Conservation (phyloP, 2,113 vertebrate species). For the Galeopterus variegatus region DNA sequence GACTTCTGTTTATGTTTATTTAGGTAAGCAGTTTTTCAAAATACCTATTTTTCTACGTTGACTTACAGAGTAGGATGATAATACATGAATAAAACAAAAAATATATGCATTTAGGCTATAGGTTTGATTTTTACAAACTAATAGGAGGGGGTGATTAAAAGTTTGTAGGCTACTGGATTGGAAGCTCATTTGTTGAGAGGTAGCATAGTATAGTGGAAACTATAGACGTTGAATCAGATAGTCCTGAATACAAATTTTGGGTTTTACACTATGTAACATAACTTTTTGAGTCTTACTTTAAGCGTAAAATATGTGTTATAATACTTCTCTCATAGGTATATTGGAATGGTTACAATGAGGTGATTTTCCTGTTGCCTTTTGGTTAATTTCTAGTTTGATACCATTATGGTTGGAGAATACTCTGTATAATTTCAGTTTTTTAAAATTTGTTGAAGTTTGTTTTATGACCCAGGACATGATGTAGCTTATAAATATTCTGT, state of each 20-base stretch:
- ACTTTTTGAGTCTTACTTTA: neutral
- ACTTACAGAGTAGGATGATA: neutral
- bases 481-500: neutral
- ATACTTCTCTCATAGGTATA: neutral
- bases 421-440: neutral
- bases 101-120: neutral
- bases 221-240: neutral
- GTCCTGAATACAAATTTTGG: neutral
- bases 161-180: neutral
- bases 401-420: neutral
- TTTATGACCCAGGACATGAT: neutral
- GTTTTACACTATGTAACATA: neutral
- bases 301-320: neutral
- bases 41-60: neutral
- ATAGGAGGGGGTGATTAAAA: neutral
- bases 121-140: neutral
- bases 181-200: slow-evolving; percentile 10
- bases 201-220: neutral
- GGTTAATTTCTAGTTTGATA: slow-evolving; percentile 15
- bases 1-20: neutral
- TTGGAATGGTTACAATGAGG: neutral
- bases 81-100: neutral
- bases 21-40: neutral
- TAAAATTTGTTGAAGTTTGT: neutral
- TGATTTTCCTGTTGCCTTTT: neutral